A percentile compares a stretch with the other conserved stretches of the same genome.
phyloP scores from a whole-genome alignment of 2,888 invertebrate genomes.

The Ormyrus labotus region DNA sequence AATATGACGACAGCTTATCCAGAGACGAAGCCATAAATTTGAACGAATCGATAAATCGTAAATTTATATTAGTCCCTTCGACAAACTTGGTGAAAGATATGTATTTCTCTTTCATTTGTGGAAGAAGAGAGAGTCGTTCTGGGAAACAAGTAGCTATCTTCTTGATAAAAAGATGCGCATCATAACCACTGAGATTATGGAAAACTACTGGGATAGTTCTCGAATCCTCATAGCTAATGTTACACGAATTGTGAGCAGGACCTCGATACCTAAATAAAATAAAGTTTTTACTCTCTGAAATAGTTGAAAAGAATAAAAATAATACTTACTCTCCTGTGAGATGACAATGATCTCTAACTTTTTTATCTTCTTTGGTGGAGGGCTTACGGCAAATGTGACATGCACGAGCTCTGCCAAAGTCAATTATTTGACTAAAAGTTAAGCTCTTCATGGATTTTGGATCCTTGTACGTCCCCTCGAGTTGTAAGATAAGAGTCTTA shows the following conservation, averaged over 20 bases:
- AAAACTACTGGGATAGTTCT: too few relatives aligned
- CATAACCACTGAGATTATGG: too few relatives aligned
- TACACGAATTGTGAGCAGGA: too few relatives aligned
- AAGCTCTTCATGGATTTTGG: not conserved
- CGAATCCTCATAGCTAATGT: too few relatives aligned
- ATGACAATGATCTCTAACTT: not conserved
- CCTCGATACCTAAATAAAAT: too few relatives aligned
- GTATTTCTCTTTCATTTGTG: not conserved
- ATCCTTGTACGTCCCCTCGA: not conserved
- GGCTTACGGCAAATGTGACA: not conserved
- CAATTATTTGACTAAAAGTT: not conserved
- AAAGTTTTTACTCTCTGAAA: too few relatives aligned
- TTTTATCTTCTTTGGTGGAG: not conserved
- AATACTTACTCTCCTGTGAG: conserved; percentile 3
- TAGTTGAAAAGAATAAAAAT: too few relatives aligned
- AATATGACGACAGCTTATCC: not conserved
- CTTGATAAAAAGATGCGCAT: conserved; percentile 14
- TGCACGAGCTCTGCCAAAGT: not conserved
- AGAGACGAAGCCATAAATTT: not conserved
- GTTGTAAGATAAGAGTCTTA: not conserved
- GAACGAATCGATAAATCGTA: conserved; percentile 12
- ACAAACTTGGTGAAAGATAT: conserved; percentile 40
- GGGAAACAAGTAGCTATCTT: not conserved
- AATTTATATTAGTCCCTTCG: not conserved
- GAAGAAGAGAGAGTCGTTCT: not conserved